A percentile compares a stretch with the other conserved stretches of the same genome.
phyloP scores from a whole-genome alignment of 2,113 vertebrate species.

The Chiloscyllium plagiosum region DNA sequence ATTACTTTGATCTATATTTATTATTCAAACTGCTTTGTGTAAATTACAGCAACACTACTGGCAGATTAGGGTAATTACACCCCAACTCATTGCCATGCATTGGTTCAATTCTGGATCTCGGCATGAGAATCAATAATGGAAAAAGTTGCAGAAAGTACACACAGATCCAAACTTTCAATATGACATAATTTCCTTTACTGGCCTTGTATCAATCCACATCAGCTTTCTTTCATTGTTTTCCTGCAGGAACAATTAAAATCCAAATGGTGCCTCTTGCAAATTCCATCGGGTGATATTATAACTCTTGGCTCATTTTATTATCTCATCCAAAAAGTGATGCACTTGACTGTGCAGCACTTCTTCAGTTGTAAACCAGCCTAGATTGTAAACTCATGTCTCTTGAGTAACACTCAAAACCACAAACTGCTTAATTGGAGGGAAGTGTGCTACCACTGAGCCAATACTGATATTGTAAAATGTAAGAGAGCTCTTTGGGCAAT shows the following conservation, averaged over 20 bases:
- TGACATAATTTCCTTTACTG: background rate
- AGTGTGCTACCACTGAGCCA: background rate
- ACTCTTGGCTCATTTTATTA: background rate
- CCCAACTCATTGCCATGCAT: background rate
- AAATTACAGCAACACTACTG: no score
- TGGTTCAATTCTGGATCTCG: background rate
- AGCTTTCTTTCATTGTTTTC: background rate
- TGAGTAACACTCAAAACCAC: background rate
- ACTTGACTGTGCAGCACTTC: background rate
- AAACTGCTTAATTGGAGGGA: background rate
- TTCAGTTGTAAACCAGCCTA: background rate
- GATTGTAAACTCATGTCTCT: background rate
- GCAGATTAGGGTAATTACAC: background rate
- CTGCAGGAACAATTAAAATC: background rate
- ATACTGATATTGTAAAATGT: background rate
- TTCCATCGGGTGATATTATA: background rate
- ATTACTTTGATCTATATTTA: background rate
- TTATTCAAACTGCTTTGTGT: background rate
- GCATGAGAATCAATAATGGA: background rate
- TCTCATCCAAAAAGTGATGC: background rate
- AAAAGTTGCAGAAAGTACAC: background rate
- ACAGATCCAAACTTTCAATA: background rate
- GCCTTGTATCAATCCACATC: background rate
- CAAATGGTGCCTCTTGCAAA: background rate
- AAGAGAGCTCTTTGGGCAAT: background rate